Percentiles rank a stretch among this genome's conserved stretches.
phyloP scores from a whole-genome alignment of 2,797 vertebrate genomes.

The Cyclura pinguis region DNA sequence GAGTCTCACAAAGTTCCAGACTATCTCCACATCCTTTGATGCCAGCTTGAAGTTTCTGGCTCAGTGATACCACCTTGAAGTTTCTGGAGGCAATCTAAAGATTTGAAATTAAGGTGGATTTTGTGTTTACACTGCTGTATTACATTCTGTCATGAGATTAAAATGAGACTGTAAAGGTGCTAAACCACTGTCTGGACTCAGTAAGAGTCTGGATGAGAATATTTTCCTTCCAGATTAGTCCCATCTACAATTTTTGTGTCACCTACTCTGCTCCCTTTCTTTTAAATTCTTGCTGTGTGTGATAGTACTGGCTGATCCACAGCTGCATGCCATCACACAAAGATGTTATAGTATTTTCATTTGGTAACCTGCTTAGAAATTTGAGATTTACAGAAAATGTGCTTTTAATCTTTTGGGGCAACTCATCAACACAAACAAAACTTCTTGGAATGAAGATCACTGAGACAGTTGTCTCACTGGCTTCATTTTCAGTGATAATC shows the following conservation, averaged over 20 bases:
- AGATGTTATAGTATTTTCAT: constrained; percentile 3
- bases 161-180: background rate
- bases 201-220: background rate
- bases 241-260: background rate
- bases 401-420: constrained; percentile 49
- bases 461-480: constrained; percentile 16
- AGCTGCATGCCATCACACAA: background rate
- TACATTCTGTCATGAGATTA: background rate
- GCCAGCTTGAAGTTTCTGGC: background rate
- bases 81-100: background rate
- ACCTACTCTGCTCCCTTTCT: background rate
- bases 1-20: background rate
- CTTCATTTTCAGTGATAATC: constrained; percentile 30
- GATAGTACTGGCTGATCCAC: background rate
- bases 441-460: constrained; percentile 46
- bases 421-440: constrained; percentile 54
- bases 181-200: background rate
- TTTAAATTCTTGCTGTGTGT: background rate
- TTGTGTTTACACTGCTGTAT: too few relatives aligned
- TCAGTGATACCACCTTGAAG: background rate
- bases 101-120: background rate
- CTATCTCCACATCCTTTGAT: background rate
- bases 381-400: constrained; percentile 12
- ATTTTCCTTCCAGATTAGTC: background rate
- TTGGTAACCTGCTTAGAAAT: constrained; percentile 11